Evolutionary conservation across 2,113 vertebrate species (phyloP).

Genomic region (Copsychus sechellarum): DNA sequence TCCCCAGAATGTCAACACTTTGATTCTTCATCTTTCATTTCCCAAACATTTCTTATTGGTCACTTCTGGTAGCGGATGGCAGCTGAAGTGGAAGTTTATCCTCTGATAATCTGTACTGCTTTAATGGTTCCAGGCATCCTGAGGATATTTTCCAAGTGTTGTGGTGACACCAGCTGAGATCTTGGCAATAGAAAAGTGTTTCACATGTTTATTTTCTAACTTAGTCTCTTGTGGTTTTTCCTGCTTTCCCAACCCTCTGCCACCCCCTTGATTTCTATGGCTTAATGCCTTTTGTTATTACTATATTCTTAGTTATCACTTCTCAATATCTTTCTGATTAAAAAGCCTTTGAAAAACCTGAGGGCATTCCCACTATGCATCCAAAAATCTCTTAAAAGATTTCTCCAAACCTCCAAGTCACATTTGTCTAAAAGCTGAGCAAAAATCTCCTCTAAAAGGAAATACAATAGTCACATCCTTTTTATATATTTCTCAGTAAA

Average conservation of each 20-base stretch:
- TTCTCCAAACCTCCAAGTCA: neutral
- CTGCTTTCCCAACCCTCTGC: neutral
- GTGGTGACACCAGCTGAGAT: conserved; percentile 44
- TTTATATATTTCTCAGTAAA: neutral
- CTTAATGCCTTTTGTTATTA: conserved; percentile 8
- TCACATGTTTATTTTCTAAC: conserved; percentile 22
- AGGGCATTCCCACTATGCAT: neutral
- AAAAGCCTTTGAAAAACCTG: neutral
- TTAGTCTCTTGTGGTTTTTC: neutral
- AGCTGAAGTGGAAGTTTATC: conserved; percentile 51
- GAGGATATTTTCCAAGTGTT: conserved; percentile 42
- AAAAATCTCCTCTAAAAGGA: conserved; percentile 4
- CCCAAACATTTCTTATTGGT: neutral
- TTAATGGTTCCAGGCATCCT: conserved; percentile 31
- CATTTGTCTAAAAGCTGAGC: conserved; percentile 4
- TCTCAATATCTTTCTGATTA: neutral
- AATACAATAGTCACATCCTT: neutral
- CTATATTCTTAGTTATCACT: neutral
- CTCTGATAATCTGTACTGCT: conserved; percentile 32
- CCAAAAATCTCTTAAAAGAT: neutral
- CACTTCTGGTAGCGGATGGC: neutral
- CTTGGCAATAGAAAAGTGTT: conserved; percentile 28
- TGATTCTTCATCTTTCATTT: conserved; percentile 19
- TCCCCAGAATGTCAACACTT: conserved; percentile 13
- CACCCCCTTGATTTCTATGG: neutral